A percentile compares a stretch with the other conserved stretches of the same genome.
These are phyloP conservation scores for Oegoconia quadripuncta DNA, from an alignment of 2,888 invertebrate genomes.

Conservation along the genomic window DNA sequence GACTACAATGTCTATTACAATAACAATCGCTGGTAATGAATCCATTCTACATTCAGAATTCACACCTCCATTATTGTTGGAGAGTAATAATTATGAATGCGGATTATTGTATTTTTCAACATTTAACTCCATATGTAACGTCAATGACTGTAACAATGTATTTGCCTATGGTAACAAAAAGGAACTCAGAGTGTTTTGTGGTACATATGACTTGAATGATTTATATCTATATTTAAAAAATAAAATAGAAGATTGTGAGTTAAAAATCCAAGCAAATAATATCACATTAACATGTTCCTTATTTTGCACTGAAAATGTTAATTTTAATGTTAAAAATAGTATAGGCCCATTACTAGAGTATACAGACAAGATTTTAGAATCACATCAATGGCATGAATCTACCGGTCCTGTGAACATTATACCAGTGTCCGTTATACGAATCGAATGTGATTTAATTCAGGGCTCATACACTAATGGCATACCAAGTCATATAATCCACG, in stretches of 20 bases:
- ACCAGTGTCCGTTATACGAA: constrained; percentile 6
- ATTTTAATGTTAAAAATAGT: constrained; percentile 5
- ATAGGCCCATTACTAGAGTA: constrained; percentile 6
- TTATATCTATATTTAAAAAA: constrained; percentile 3
- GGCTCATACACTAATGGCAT: too few relatives aligned
- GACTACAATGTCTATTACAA: constrained; percentile 3
- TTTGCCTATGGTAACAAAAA: constrained; percentile 8
- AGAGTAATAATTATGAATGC: constrained; percentile 10
- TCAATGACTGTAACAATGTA: constrained; percentile 6
- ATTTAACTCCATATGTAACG: constrained; percentile 11
- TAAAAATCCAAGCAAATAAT: constrained; percentile 3
- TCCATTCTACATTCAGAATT: not conserved
- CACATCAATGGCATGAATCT: constrained; percentile 11
- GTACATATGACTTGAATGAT: constrained; percentile 10
- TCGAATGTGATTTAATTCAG: constrained; percentile 10
- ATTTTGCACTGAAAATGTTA: constrained; percentile 2
- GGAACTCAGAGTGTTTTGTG: constrained; percentile 7
- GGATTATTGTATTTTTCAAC: constrained; percentile 13
- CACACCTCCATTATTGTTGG: constrained; percentile 4
- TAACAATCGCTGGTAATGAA: constrained; percentile 2
- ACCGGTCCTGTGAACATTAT: constrained; percentile 9
- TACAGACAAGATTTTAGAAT: not conserved
- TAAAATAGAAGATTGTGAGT: not conserved
- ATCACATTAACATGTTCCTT: constrained; percentile 5
- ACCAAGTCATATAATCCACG: too few relatives aligned